Evolutionary conservation across 2,888 invertebrate species (phyloP).

Genomic region (Tubulanus polymorphus): DNA sequence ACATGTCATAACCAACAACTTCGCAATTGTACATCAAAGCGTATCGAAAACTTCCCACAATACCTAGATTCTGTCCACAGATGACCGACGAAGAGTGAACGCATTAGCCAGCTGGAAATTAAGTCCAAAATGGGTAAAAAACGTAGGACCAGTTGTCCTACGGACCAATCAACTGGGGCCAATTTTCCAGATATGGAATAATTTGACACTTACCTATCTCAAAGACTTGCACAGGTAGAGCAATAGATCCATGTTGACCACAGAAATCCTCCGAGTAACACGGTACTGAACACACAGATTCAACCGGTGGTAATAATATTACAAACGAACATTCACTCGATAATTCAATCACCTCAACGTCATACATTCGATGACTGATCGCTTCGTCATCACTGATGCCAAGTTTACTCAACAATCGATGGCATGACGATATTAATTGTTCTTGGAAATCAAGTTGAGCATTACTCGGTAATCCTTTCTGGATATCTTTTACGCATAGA

Average conservation of each 20-base stretch:
- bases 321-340: constrained; percentile 86
- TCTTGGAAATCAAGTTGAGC: constrained; percentile 53
- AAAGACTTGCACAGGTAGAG: constrained; percentile 81
- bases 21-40: no score
- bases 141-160: no score
- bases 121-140: no score
- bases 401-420: constrained; percentile 44
- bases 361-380: constrained; percentile 67
- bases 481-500: constrained; percentile 30
- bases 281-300: constrained; percentile 80
- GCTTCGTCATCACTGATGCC: constrained; percentile 45
- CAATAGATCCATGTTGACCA: constrained; percentile 76
- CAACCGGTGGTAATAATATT: constrained; percentile 86
- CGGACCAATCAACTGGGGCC: no score
- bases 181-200: no score
- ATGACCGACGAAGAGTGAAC: no score
- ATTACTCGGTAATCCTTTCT: constrained; percentile 28
- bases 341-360: constrained; percentile 88
- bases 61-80: no score
- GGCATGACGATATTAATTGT: constrained; percentile 39
- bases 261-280: constrained; percentile 78
- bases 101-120: no score
- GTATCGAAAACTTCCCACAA: no score
- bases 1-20: no score
- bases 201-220: constrained; percentile 59